Evolutionary conservation across 2,797 vertebrate genomes (phyloP), one percentile per base, ranked within the genome.

Genomic region (Erpetoichthys calabaricus): DNA sequence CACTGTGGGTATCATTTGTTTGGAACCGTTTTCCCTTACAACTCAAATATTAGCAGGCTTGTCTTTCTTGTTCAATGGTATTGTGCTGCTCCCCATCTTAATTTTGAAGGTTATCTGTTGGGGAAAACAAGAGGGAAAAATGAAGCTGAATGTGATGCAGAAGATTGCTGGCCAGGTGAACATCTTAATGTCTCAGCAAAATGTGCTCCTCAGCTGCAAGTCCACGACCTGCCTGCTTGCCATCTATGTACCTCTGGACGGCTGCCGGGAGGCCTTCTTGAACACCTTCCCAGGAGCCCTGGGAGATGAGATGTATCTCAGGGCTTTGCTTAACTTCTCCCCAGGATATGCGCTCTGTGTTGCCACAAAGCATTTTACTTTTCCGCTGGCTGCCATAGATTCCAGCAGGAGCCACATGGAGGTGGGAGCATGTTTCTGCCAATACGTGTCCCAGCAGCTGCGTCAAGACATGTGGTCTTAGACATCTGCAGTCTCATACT

Each of bases 351-450:
- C 73, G 45, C 75, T 69, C 62, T 73, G 76, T 46, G 64, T 80
- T 2, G 65, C 65, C 43, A 74, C 73, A 41, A 70, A 46, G 49
- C 57, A 75, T 60, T 78, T 76, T 54, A 67, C 72, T 4, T 70
- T 72, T 53, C 8, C 55, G 2, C 58, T 5, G 6, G 54, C 45
- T 42, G 53, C 45, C 4, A 25, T 25, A 25, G 25, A 41, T 1
- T 57, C 56, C 59, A 62, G 59, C 53, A 25, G 44, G 4, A 64
- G 67, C 45, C 77, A 75, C 65, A 55, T 77, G 63, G 62, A 74
- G 53, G 63, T 67, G 58, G 65, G 68, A 0, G 57, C 75, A 42
- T 79, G 72, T 52, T 81, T 81, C 63, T 79, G 78, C 56, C 75
- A 75, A 60, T 74, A 77, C 42, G 68, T 81, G 44, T 68, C 64